Evolutionary conservation across 2,113 vertebrate species (phyloP).

Genomic region (Colaptes auratus): DNA sequence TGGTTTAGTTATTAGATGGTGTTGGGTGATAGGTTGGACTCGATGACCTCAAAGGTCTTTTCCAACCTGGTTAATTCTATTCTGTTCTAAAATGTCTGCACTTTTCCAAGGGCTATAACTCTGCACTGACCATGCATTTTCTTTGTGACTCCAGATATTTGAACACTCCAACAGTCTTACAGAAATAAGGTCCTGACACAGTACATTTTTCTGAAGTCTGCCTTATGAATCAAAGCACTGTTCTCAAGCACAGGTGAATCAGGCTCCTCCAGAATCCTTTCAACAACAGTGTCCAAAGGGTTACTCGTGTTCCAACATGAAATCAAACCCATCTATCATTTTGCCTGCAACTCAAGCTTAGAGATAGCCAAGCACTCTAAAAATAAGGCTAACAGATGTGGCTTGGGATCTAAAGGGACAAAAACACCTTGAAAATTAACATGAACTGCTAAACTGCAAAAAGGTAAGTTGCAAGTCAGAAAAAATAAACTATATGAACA

Average conservation of each 20-base stretch:
- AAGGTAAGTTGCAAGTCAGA: neutral
- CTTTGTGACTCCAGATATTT: neutral
- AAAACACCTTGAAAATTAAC: neutral
- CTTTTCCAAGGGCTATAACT: neutral
- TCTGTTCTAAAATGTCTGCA: neutral
- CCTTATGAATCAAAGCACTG: neutral
- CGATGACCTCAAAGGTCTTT: no score
- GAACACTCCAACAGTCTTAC: neutral
- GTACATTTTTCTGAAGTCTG: neutral
- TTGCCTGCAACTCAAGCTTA: neutral
- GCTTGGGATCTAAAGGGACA: neutral
- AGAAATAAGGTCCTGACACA: neutral
- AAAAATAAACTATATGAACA: neutral
- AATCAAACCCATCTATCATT: slow-evolving; percentile 8
- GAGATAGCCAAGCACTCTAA: neutral
- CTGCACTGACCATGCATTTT: neutral
- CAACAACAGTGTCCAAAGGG: neutral
- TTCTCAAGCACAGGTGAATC: neutral
- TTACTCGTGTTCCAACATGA: neutral
- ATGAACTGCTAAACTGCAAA: neutral
- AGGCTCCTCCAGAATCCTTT: neutral
- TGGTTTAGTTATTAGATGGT: no score
- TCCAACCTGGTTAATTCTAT: no score
- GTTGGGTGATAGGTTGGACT: no score
- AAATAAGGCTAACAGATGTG: neutral